Conservation (phyloP, 2,797 vertebrate genomes). For the Sebastes diaconus region DNA sequence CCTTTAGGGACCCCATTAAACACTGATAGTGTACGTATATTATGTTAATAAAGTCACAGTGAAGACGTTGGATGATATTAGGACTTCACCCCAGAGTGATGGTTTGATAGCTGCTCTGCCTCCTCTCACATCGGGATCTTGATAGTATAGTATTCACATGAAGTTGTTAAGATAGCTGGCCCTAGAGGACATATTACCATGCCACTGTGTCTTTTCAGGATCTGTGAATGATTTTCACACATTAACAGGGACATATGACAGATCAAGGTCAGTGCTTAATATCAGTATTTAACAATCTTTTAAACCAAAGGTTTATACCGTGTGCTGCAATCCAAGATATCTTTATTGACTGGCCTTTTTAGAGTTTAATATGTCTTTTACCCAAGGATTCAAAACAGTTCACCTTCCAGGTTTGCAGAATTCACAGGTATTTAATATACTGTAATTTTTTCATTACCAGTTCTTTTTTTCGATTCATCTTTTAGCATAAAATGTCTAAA, state of each 20-base stretch:
- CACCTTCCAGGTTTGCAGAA: background rate
- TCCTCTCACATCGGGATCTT: constrained; percentile 81
- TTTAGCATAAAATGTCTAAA: background rate
- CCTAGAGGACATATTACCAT: constrained; percentile 58
- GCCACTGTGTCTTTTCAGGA: constrained; percentile 2
- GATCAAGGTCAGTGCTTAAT: constrained; percentile 21
- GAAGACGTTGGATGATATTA: constrained; percentile 82
- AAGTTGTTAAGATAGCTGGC: constrained; percentile 55
- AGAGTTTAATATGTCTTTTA: background rate
- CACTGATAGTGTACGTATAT: constrained; percentile 77
- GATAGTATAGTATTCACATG: constrained; percentile 11
- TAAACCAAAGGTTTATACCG: background rate
- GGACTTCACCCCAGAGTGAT: constrained; percentile 80
- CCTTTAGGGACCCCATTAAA: constrained; percentile 58
- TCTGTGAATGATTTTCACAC: background rate
- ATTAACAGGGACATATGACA: background rate
- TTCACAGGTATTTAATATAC: background rate
- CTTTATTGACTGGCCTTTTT: background rate
- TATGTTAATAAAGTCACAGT: constrained; percentile 87
- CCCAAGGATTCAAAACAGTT: background rate
- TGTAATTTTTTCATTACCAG: background rate
- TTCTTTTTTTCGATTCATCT: background rate
- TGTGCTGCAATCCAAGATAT: background rate
- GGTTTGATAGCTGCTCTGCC: constrained; percentile 82
- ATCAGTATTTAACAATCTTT: background rate